Percentiles rank a stretch among this genome's conserved stretches.
Evolutionary conservation across 1,140 invertebrate species (phyloP).

Genomic region (Prorops nasuta): DNA sequence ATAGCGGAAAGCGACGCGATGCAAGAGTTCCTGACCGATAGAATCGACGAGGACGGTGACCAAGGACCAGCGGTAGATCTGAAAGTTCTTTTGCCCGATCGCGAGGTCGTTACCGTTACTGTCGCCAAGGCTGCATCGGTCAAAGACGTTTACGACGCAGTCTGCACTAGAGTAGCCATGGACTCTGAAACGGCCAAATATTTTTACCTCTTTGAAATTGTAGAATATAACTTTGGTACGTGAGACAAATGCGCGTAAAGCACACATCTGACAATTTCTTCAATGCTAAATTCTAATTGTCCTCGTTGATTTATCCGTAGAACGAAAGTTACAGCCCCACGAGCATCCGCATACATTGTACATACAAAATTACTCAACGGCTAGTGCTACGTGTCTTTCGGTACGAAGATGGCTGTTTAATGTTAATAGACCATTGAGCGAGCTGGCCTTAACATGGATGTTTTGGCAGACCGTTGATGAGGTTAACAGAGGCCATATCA

Average conservation of each 20-base stretch:
- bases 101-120: slow-evolving; percentile 86
- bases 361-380: slow-evolving; percentile 99
- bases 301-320: too few relatives aligned
- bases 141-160: slow-evolving; percentile 85
- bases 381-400: slow-evolving; percentile 91
- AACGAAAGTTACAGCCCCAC: slow-evolving; percentile 88
- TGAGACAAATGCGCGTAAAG: slow-evolving; percentile 19
- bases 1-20: slow-evolving; percentile 97
- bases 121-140: slow-evolving; percentile 89
- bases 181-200: slow-evolving; percentile 79
- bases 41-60: slow-evolving; percentile 75
- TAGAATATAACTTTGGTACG: slow-evolving; percentile 93
- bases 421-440: slow-evolving; percentile 60
- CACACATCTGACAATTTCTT: too few relatives aligned
- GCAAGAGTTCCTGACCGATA: slow-evolving; percentile 94
- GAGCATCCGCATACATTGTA: slow-evolving; percentile 97
- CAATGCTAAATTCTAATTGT: too few relatives aligned
- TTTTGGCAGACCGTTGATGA: slow-evolving; percentile 90
- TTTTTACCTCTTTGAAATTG: slow-evolving; percentile 98
- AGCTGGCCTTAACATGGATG: slow-evolving; percentile 69
- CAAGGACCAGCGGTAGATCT: slow-evolving; percentile 88
- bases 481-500: slow-evolving; percentile 89
- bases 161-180: slow-evolving; percentile 84
- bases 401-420: slow-evolving; percentile 95
- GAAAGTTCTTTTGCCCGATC: slow-evolving; percentile 78